Conservation (phyloP, 2,888 invertebrate species). For the Noctua janthe region DNA sequence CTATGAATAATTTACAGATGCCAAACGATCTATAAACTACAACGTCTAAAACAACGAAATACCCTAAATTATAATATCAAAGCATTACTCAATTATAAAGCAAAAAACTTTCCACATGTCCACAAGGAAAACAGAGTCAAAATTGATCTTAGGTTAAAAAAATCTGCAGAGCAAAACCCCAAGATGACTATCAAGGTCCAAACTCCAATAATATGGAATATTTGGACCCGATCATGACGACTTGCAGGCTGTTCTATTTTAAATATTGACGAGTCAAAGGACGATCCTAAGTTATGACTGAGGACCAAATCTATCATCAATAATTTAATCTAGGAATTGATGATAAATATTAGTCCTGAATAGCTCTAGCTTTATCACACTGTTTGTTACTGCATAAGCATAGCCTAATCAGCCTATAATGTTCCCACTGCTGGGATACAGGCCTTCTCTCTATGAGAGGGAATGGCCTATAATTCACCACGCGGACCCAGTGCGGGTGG, state of each 20-base stretch:
- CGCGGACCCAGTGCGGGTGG: too few relatives aligned
- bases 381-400: too few relatives aligned
- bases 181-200: neutral
- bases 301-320: neutral
- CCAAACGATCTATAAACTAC: neutral
- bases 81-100: neutral
- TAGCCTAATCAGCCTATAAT: too few relatives aligned
- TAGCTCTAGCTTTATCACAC: too few relatives aligned
- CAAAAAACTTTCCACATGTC: neutral
- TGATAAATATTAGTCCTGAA: too few relatives aligned
- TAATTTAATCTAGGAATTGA: neutral
- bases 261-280: neutral
- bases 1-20: neutral
- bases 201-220: slow-evolving; percentile 9
- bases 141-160: neutral
- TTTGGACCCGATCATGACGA: neutral
- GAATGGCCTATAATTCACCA: too few relatives aligned
- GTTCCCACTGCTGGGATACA: too few relatives aligned
- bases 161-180: neutral
- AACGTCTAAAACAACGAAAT: neutral
- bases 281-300: neutral
- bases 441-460: too few relatives aligned
- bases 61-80: slow-evolving; percentile 7
- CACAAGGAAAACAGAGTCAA: neutral
- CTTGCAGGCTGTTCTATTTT: neutral